phyloP scores from a whole-genome alignment of 1,140 invertebrate genomes.

The Vanessa atalanta region DNA sequence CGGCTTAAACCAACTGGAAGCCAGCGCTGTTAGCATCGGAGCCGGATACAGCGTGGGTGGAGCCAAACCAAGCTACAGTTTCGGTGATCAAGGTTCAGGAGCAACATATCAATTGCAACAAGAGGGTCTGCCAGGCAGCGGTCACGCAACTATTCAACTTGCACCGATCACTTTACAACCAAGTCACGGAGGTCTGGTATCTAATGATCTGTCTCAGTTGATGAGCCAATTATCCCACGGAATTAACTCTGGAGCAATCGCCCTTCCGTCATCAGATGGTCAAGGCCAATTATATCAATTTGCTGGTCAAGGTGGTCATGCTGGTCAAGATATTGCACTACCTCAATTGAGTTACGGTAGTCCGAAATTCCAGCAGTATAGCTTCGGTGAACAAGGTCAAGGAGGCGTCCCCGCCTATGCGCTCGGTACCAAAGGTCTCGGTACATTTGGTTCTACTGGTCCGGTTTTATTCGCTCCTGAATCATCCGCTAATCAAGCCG shows the following conservation, averaged over 20 bases:
- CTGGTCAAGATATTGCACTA: constrained; percentile 42
- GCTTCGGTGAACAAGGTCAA: constrained; percentile 45
- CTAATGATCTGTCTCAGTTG: constrained; percentile 63
- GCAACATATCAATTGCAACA: constrained; percentile 55
- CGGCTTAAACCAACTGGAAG: constrained; percentile 56
- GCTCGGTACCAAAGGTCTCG: constrained; percentile 64
- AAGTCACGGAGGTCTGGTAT: constrained; percentile 51
- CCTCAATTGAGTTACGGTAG: constrained; percentile 56
- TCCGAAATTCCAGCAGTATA: constrained; percentile 58
- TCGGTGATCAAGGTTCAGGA: constrained; percentile 53
- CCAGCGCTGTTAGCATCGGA: constrained; percentile 68
- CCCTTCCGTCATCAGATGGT: constrained; percentile 50
- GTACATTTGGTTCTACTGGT: constrained; percentile 66
- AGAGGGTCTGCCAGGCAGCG: constrained; percentile 55
- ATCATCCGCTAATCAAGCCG: constrained; percentile 45
- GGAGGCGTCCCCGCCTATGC: constrained; percentile 59
- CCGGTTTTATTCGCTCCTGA: constrained; percentile 70
- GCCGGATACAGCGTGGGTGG: constrained; percentile 75
- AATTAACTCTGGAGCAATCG: constrained; percentile 60
- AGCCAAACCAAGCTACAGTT: constrained; percentile 63
- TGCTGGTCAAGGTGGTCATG: constrained; percentile 46
- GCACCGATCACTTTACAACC: constrained; percentile 66
- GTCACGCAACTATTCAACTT: constrained; percentile 63
- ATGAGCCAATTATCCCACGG: constrained; percentile 72
- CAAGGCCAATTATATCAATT: constrained; percentile 50